phyloP scores from a whole-genome alignment of 2,113 vertebrate species.

The Pleuronectes platessa region DNA sequence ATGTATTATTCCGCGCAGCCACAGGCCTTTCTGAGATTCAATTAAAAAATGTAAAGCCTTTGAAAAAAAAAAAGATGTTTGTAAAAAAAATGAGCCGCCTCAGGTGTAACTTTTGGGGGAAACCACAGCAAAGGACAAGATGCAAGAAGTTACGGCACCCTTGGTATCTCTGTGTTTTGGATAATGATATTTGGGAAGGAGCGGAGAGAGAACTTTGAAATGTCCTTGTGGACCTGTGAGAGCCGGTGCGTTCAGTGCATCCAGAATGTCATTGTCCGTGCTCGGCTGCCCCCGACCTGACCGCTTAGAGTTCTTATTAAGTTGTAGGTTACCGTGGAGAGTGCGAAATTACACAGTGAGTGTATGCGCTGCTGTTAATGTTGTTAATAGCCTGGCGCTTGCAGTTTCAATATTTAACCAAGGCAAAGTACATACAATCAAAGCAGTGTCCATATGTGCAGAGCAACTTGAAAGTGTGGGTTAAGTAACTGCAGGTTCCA shows the following conservation, averaged over 20 bases:
- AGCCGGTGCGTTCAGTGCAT: slow-evolving; percentile 13
- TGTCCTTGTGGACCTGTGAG: slow-evolving; percentile 15
- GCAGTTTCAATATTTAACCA: not conserved
- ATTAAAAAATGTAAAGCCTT: slow-evolving; percentile 41
- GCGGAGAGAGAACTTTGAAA: slow-evolving; percentile 12
- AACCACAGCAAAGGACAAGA: slow-evolving; percentile 25
- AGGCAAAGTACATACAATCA: not conserved
- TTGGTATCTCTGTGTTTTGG: slow-evolving; percentile 22
- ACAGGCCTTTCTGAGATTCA: slow-evolving; percentile 44
- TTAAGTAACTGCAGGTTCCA: not conserved
- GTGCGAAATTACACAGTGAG: not conserved
- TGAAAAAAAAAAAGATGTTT: slow-evolving; percentile 1
- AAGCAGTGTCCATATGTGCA: not conserved
- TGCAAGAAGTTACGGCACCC: slow-evolving; percentile 11
- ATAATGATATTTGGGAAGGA: slow-evolving; percentile 13
- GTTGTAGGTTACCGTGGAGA: not conserved
- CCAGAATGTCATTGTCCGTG: slow-evolving; percentile 32
- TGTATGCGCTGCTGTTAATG: not conserved
- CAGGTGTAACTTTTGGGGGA: slow-evolving; percentile 41
- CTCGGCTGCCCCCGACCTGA: slow-evolving; percentile 7
- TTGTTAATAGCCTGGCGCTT: not conserved
- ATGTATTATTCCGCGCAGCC: slow-evolving; percentile 25
- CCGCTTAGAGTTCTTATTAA: slow-evolving; percentile 19
- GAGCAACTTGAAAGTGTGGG: not conserved
- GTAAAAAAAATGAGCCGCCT: slow-evolving; percentile 31